Evolutionary conservation across 2,113 vertebrate genomes (phyloP), one percentile per base, ranked within the genome.

Genomic region (Arvicanthis niloticus): DNA sequence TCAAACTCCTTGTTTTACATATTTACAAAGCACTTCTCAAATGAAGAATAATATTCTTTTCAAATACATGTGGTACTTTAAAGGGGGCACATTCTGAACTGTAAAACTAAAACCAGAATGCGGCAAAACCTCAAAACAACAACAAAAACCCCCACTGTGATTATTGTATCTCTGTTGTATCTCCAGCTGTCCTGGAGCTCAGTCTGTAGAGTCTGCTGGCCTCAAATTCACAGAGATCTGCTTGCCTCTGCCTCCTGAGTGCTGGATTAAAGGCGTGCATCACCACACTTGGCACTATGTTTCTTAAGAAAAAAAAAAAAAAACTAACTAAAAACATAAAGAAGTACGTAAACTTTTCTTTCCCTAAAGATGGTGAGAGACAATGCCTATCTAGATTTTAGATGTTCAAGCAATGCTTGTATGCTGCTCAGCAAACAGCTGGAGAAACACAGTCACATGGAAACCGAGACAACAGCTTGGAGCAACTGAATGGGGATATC

Each of bases 251-350:
- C 37, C 70, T 40, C 37, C 17, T 19, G 3, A 40, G 37, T 72
- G 70, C 37, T 72, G 70, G 70, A 72, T 21, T 72, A 29, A 45
- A 29, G 73, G 40, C 5, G 0, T 29, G 17, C 0, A 7, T 8
- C 19, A 24, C 7, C n/a, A 42, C n/a, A 40, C n/a, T 40, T 34
- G 17, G 70, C 88, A 93, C 3, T 45, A n/a, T 24, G 7, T 81
- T 45, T 95, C 62, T 88, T 91, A 58, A 89, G 85, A 95, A 76
- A 40, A 19, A 60, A 82, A 72, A 95, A 76, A n/a, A 19, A 60
- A 82, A 72, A 13, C 24, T 51, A 87, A 65, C 42, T 56, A 68
- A 42, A 80, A 77, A 40, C 45, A 78, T 48, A 89, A 82, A 5
- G 37, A 91, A 93, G 80, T 48, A 76, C 90, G 88, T 24, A n/a